Base-by-base conservation (phyloP, 2,113 vertebrate genomes). In the Chlorodrepanis virens region DNA sequence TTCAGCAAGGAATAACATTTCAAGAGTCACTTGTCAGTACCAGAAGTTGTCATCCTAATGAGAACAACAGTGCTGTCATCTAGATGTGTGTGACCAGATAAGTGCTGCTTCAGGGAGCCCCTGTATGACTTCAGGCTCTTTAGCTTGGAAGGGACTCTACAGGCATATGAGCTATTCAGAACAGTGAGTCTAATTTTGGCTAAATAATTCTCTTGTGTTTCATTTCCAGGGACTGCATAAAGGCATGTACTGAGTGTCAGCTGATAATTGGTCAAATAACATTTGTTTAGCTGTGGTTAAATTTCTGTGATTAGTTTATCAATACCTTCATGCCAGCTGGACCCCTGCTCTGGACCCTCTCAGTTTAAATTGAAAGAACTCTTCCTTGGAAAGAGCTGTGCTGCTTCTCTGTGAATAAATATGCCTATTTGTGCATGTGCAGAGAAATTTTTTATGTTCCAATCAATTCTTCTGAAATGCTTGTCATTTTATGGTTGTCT, bases 21-120 rank as follows among this genome's bases (percentile, higher is more conserved):
- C 35, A 75, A 59, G 60, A 94, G 83, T 92, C 65, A 64, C 79
- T 91, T 96, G 85, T 93, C 85, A 78, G 79, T 86, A 90, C 79
- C 76, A 96, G 78, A 93, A 91, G 57, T 69, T 93, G 54, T 91
- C 27, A 47, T 65, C 64, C 59, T 94, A 83, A 91, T 86, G 74
- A 84, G 86, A 89, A 49, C n/a, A 91, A 65, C 76, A 81, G 72
- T 81, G 85, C 90, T 95, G 83, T 92, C 68, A 49, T 90, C 85
- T 92, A 49, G 85, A 81, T 93, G 31, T 81, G 69, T 90, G 88
- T 87, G 83, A 92, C 64, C 85, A 81, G 60, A 53, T 89, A 81
- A 91, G 83, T 82, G 85, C 88, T 84, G 69, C 85, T 75, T 83
- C 69, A 68, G 72, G 80, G 82, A 86, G 56, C 68, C 50, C 37